Evolutionary conservation across 2,888 invertebrate species (phyloP), one percentile per base, ranked within the genome.

Genomic region (Pomacea canaliculata): DNA sequence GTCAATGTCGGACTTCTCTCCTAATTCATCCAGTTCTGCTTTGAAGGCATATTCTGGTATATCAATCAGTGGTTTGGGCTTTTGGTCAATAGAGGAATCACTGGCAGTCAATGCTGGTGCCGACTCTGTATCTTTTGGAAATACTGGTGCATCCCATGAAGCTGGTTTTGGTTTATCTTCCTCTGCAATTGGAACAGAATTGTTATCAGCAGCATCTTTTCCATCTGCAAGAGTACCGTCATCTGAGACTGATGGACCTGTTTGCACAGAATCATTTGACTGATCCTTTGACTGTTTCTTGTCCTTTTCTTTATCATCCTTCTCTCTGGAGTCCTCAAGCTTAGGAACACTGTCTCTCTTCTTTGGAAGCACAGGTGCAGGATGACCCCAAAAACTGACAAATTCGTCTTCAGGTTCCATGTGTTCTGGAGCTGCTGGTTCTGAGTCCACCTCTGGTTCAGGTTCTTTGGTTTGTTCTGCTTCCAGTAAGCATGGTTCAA

Each of bases 381-480:
- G 80, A 48, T 78, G 78, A 13, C 80, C 80, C 80, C 80, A 80
- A 62, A 80, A 80, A 27, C 80, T 80, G 60, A 72, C 72, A 71
- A 80, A 80, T 13, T 76, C 77, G 60, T 80, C 80, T 16, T 76
- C 76, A 62, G 73, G 71, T 72, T 76, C 70, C 8, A 68, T 37
- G 10, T 46, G 60, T 16, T 69, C 63, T 7, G 70, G 76, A 7
- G 70, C 66, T 46, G 66, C 49, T 9, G 73, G 73, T 16, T 74
- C 74, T 23, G 60, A 62, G 48, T 70, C 65, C 16, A 66, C 63
- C 48, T 59, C 59, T 60, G 60, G 12, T 8, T 49, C 59, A 48
- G 70, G 23, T 51, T 48, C 63, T 65, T 70, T 60, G 49, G 23
- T 23, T 19, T 23, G 27, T 10, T 63, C 63, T 63, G 63, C 12